These are phyloP conservation scores for Mythimna lalbum DNA, from an alignment of 2,888 invertebrate species.

Conservation along the genomic window DNA sequence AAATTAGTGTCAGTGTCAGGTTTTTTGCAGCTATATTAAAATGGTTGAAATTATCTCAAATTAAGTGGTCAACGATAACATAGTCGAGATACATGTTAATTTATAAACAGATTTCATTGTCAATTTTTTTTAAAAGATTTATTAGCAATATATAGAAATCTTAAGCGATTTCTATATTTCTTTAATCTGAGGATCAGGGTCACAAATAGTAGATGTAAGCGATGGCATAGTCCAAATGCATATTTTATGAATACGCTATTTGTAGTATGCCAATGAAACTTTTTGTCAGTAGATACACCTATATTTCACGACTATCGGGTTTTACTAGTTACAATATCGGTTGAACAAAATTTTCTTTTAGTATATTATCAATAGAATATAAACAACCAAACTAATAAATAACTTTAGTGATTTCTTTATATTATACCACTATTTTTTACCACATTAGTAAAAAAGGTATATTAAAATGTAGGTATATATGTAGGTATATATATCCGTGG, in stretches of 20 bases:
- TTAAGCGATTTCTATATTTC: too few species aligned
- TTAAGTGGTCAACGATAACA: neutral
- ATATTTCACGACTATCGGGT: neutral
- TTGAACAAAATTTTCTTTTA: too few species aligned
- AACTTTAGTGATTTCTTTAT: too few species aligned
- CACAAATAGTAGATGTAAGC: neutral
- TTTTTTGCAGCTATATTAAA: neutral
- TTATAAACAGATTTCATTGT: neutral
- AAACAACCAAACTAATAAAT: too few species aligned
- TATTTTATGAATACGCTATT: neutral
- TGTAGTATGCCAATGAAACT: too few species aligned
- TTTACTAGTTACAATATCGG: neutral
- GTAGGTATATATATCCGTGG: too few species aligned
- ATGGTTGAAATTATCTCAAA: too few species aligned
- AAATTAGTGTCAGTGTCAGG: slow-evolving; percentile 31
- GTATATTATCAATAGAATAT: too few species aligned
- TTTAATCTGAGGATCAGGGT: slow-evolving; percentile 1
- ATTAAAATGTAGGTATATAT: too few species aligned
- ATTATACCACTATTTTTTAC: too few species aligned
- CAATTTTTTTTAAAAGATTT: slow-evolving; percentile 1
- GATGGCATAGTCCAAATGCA: neutral
- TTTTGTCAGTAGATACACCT: neutral
- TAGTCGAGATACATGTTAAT: neutral
- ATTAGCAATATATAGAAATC: neutral
- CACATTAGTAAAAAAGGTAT: too few species aligned